Conservation (phyloP, 1,140 invertebrate genomes). For the Venustaconcha ellipsiformis region DNA sequence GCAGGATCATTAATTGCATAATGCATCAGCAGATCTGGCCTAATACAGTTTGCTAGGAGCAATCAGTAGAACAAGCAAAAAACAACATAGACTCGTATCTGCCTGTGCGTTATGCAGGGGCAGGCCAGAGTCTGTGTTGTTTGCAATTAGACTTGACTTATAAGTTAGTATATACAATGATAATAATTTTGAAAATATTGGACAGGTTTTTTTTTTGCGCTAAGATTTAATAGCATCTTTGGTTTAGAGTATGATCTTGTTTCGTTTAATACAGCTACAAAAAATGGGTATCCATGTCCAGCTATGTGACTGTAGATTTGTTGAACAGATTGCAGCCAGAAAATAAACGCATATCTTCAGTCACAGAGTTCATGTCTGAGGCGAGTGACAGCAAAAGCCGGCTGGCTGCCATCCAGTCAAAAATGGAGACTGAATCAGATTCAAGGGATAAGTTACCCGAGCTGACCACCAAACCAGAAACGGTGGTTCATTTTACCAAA, state of each 20-base stretch:
- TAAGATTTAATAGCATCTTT: not conserved
- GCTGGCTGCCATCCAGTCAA: slow-evolving; percentile 10
- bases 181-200: not conserved
- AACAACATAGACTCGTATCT: not conserved
- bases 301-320: slow-evolving; percentile 77
- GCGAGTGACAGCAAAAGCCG: slow-evolving; percentile 53
- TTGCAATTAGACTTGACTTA: too few relatives aligned
- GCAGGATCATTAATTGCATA: too few relatives aligned
- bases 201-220: not conserved
- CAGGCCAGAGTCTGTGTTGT: too few relatives aligned
- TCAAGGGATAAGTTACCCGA: slow-evolving; percentile 76
- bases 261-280: slow-evolving; percentile 74
- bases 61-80: too few relatives aligned
- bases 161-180: not conserved
- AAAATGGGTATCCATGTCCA: slow-evolving; percentile 87
- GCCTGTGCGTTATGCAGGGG: too few relatives aligned
- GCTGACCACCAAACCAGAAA: slow-evolving; percentile 83
- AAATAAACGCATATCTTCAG: slow-evolving; percentile 69
- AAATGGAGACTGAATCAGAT: not conserved
- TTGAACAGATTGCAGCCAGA: slow-evolving; percentile 73
- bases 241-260: not conserved
- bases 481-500: slow-evolving; percentile 82
- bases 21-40: too few relatives aligned
- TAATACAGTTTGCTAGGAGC: too few relatives aligned
- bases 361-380: slow-evolving; percentile 64